Evolutionary conservation across 2,113 vertebrate species (phyloP), one percentile per base, ranked within the genome.

Genomic region (Odocoileus hemionus): DNA sequence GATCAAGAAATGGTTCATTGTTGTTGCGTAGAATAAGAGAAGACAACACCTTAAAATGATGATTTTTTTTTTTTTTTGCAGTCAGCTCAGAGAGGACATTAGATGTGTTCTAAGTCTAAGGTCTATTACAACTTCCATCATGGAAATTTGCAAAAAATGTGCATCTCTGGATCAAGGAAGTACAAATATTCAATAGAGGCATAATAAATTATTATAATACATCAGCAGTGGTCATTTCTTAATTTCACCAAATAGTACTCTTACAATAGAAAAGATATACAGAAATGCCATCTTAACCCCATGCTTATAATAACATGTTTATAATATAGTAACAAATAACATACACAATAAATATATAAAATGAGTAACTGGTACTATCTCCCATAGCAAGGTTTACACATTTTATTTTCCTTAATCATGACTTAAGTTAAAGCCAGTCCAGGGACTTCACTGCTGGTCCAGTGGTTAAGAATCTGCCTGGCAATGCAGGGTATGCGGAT

Each of bases 391-490:
- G 21, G 0, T 9, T 60, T 85, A 55, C 3, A 4, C 16, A 50
- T 64, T 80, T 86, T 58, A 64, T 47, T 90, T 86, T 86, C 67
- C 25, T 87, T 79, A 39, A 80, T 67, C 79, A 92, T 92, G 23
- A 30, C 50, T 76, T 83, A 57, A 30, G 23, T 64, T 58, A 45
- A 84, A 79, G 82, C 67, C 7, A 96, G 25, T 67, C 55, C 67
- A 36, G n/a, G n/a, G n/a, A 23, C 67, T 70, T 70, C 5, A 19
- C 19, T 36, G 9, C 2, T 36, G 9, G n/a, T 36, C 19, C 19
- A 70, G 67, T 8, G 0, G 19, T 70, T 70, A 70, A 12, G 19
- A 70, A 70, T 70, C n/a, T 70, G 19, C 67, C 67, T 70, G 36
- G n/a, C 19, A 36, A 70, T 21, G 9, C 67, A 36, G 67, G 2